Base-by-base conservation (phyloP, 2,888 invertebrate species). In the Cynaeus angustus region DNA sequence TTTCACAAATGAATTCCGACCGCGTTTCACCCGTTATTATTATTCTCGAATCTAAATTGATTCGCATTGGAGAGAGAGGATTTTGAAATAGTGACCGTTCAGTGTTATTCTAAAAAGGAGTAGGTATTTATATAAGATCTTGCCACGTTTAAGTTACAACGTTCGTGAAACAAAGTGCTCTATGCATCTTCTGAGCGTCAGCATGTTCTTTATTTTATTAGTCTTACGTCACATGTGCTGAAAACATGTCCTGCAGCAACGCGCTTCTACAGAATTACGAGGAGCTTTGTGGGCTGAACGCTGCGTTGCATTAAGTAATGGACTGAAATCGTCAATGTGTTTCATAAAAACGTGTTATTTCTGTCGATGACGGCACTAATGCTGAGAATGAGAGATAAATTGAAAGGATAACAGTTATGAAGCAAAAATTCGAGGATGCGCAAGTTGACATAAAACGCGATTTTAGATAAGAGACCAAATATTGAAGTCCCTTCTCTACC, bases 1-100 rank as follows among this genome's bases (percentile, higher is more conserved):
- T 16, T 38, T 37, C 14, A 55, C 37, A 59, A 59, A 59, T 59
- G 45, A 59, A 59, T 45, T 59, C 46, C 43, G 59, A 59, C 59
- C 33, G 45, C 45, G 28, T 45, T 28, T 59, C 45, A 45, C n/a
- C 10, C 21, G 46, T 13, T 12, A 30, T 59, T 3, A 45, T 59
- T 59, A 59, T 59, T 30, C 46, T 13, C 46, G 45, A 59, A 41
- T 41, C 21, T 10, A 26, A 43, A 59, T 59, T 26, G 46, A 61
- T 48, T 61, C 16, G 10, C 46, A 12, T 48, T 33, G 38, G 21
- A n/a, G 30, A 55, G 10, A 14, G 12, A 45, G 6, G 43, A 41
- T 33, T 33, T 33, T 33, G 37, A 37, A 37, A 37, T n/a, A 37
- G 21, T 21, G n/a, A 37, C 37, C 8, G 37, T 37, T 6, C 37